These are phyloP conservation scores for Andinoacara biseriatus DNA, from an alignment of 2,113 vertebrate genomes.

Conservation along the genomic window DNA sequence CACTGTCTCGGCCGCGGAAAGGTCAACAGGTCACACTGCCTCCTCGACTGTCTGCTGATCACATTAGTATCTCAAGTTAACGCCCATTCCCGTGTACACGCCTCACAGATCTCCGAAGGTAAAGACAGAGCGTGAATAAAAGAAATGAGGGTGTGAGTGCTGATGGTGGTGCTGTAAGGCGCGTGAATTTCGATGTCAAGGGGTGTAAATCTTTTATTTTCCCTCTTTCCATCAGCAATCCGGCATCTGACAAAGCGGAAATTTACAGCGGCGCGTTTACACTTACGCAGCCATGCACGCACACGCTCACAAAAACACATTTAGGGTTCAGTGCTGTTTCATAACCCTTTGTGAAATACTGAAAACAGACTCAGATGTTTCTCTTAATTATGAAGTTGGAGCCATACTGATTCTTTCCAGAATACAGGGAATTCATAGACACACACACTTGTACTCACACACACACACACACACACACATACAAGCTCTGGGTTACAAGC, in stretches of 20 bases:
- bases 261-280: conserved; percentile 33
- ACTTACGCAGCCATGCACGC: background rate
- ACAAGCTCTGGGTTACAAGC: background rate
- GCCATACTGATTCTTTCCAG: too few species aligned
- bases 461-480: background rate
- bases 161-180: conserved; percentile 5
- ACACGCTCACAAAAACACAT: background rate
- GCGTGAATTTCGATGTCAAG: conserved; percentile 38
- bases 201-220: conserved; percentile 50
- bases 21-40: conserved; percentile 12
- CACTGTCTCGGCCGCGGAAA: background rate
- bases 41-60: background rate
- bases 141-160: background rate
- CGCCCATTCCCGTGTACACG: background rate
- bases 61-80: conserved; percentile 14
- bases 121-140: background rate
- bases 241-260: conserved; percentile 38
- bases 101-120: background rate
- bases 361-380: background rate
- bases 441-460: background rate
- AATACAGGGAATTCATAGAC: background rate
- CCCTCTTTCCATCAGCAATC: conserved; percentile 21
- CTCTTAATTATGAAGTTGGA: background rate
- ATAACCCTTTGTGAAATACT: background rate
- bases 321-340: background rate